Base-by-base conservation (phyloP, 2,113 vertebrate species). In the Chroicocephalus ridibundus region DNA sequence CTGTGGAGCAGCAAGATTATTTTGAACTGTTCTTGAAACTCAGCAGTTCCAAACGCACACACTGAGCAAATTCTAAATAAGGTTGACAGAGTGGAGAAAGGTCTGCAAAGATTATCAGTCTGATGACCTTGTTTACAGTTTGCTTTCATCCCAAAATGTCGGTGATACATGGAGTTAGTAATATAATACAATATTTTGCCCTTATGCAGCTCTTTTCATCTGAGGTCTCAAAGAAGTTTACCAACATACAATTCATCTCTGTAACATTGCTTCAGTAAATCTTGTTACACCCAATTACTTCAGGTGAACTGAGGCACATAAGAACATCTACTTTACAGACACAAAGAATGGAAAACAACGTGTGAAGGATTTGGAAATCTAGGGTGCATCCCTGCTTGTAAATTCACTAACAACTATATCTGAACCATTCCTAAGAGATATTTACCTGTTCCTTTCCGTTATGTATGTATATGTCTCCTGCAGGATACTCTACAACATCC, bases 101-200 rank as follows among this genome's bases (percentile, higher is more conserved):
- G 90, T 96, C 86, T 95, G 57, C 42, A 95, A 96, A 96, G 82
- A 97, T 93, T 81, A 96, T 84, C 31, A 1, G 64, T 82, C 32
- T 91, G 70, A 87, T 92, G 78, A 95, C 65, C 91, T 97, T 95
- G 92, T 96, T 97, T 94, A 96, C 58, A 62, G 70, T 88, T 93
- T 88, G 15, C 32, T 88, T 95, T 93, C 87, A 79, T 86, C 47
- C 17, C 13, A 40, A 87, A 83, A 86, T 82, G 58, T 62, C 62
- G 84, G 20, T 76, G 82, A 77, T 91, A 78, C 51, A 64, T n/a
- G 27, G 38, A 82, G 81, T 65, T 79, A 76, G 60, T 70, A 86
- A 76, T 27, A 57, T 22, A 70, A 31, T 76, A 46, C 47, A 71
- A 40, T 95, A 89, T 55, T 86, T 84, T 91, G 57, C 16, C 83